Evolutionary conservation across 2,113 vertebrate genomes (phyloP).

Genomic region (Beaufortia kweichowensis): DNA sequence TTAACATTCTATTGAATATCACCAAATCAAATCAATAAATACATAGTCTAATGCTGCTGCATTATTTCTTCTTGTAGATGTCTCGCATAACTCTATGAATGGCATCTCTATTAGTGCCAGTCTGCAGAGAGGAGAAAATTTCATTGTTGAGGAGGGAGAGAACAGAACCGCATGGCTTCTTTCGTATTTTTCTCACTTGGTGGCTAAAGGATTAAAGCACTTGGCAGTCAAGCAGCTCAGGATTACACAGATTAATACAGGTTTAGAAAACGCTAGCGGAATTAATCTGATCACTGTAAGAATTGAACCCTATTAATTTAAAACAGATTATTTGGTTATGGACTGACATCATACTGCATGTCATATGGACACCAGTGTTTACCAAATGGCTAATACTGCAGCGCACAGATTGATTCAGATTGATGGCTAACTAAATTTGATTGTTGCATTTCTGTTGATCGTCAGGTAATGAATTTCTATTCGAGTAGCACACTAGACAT

Average conservation of each 20-base stretch:
- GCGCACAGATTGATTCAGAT: background rate
- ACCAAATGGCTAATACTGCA: constrained; percentile 8
- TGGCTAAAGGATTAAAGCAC: constrained; percentile 49
- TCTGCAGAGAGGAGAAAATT: constrained; percentile 1
- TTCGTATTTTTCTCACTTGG: constrained; percentile 41
- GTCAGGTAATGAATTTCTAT: background rate
- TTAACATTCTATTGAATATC: background rate
- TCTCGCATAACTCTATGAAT: constrained; percentile 6
- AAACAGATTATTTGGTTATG: constrained; percentile 60
- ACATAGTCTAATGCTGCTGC: background rate
- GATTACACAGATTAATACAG: constrained; percentile 62
- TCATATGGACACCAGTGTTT: constrained; percentile 44
- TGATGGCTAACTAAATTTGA: too few relatives aligned
- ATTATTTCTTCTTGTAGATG: constrained; percentile 23
- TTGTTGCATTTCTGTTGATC: background rate
- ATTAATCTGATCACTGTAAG: constrained; percentile 59
- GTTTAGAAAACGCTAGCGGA: constrained; percentile 54
- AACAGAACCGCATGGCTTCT: constrained; percentile 25
- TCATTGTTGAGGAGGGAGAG: constrained; percentile 6
- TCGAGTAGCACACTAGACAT: background rate
- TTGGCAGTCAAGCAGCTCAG: constrained; percentile 49
- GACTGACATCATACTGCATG: constrained; percentile 49
- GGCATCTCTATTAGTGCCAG: constrained; percentile 8
- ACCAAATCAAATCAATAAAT: background rate
- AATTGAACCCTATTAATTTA: constrained; percentile 58